Evolutionary conservation across 2,888 invertebrate genomes (phyloP), one percentile per base, ranked within the genome.

Genomic region (Rhingia campestris): DNA sequence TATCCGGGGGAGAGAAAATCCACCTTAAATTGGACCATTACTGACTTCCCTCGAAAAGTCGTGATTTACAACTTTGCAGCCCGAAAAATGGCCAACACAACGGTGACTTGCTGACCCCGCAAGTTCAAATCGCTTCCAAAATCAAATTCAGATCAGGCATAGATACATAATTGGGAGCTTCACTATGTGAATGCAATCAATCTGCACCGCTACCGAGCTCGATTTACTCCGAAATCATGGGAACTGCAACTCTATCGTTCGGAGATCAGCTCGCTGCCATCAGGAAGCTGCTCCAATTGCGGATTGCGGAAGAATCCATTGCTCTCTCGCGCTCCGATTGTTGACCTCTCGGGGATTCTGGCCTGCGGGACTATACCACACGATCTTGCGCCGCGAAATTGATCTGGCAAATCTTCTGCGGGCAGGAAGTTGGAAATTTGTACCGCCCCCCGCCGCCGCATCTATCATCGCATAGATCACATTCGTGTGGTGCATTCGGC

Each of bases 51-150:
- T 84, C 53, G 84, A 80, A 75, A 84, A 84, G 64, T 84, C 84
- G 84, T 84, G 84, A 84, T 84, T 79, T 84, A 84, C 84, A 84
- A 75, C 33, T 75, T 70, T 70, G 84, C 67, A 79, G 58, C 33
- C 33, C 12, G 12, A 37, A 43, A 35, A 6, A n/a, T 41, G 9
- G 14, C 39, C 54, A 22, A 41, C 32, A 33, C 6, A n/a, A 9
- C 22, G 39, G 14, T 70, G 70, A 73, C 67, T 73, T 32, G 41
- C 69, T 84, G 84, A 84, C 84, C 80, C 70, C 74, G 58, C 74
- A 58, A 80, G 80, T 80, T 80, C 80, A 70, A 84, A 84, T 84
- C 84, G 79, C 84, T 84, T 84, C 80, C 80, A 75, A 84, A 84
- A 84, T 84, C 84, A 75, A 84, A 84, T 84, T 74, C 84, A 84